phyloP scores from a whole-genome alignment of 2,888 invertebrate genomes.

The Osedax frankpressi region DNA sequence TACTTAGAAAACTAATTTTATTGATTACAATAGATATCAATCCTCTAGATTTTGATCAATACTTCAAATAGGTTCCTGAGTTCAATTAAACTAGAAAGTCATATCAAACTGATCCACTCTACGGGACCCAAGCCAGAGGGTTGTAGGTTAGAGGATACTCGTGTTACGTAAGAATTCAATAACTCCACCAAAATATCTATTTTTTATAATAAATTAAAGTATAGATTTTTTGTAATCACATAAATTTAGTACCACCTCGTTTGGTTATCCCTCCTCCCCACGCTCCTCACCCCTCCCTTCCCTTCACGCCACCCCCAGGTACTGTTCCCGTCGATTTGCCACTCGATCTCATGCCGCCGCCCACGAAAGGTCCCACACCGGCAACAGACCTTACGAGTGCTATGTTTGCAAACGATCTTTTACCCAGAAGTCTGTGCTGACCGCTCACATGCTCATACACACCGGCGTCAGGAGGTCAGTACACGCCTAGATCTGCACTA shows the following conservation, averaged over 20 bases:
- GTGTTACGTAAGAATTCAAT: neutral
- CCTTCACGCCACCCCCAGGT: neutral
- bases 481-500: too few species aligned
- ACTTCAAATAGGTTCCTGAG: neutral
- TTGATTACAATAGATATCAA: too few species aligned
- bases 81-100: neutral
- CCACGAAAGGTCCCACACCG: neutral
- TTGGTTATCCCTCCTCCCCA: neutral
- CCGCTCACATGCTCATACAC: neutral
- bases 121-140: neutral
- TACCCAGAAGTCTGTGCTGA: neutral
- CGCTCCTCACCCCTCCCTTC: neutral
- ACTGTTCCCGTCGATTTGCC: neutral
- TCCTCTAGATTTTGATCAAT: too few species aligned
- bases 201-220: too few species aligned
- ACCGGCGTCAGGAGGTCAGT: neutral
- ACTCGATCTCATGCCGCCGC: neutral
- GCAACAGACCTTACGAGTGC: neutral
- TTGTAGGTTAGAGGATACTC: neutral
- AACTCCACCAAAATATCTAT: too few species aligned
- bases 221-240: too few species aligned
- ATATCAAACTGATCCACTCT: neutral
- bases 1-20: too few species aligned
- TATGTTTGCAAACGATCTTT: neutral
- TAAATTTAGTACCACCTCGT: too few species aligned